Percentiles rank a stretch among this genome's conserved stretches.
Evolutionary conservation across 2,797 vertebrate species (phyloP).

Genomic region (Decapterus maruadsi): DNA sequence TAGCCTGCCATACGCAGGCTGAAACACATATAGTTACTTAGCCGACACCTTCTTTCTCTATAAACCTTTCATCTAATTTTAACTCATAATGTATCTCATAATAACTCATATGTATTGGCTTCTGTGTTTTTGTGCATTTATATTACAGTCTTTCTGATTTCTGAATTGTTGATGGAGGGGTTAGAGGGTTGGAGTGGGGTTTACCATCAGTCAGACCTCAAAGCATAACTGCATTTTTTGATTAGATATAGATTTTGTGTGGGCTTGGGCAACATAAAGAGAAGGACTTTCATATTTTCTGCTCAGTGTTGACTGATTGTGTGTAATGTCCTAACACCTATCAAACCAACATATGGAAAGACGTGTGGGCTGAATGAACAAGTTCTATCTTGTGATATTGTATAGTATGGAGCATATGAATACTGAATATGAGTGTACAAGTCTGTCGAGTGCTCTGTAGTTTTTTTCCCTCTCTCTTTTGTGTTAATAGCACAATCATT

Average conservation of each 20-base stretch:
- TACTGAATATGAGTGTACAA: neutral
- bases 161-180: neutral
- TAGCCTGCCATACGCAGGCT: neutral
- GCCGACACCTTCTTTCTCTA: slow-evolving; percentile 5
- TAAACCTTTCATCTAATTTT: slow-evolving; percentile 11
- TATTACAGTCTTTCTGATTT: slow-evolving; percentile 17
- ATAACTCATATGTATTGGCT: neutral
- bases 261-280: neutral
- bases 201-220: slow-evolving; percentile 6
- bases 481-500: neutral
- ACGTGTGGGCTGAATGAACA: neutral
- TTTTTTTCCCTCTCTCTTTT: neutral
- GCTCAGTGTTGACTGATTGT: slow-evolving; percentile 4
- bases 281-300: slow-evolving; percentile 11
- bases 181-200: neutral
- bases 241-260: slow-evolving; percentile 68
- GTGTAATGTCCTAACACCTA: neutral
- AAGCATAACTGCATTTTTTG: slow-evolving; percentile 8
- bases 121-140: slow-evolving; percentile 1
- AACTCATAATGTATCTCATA: too few relatives aligned
- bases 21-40: slow-evolving; percentile 1
- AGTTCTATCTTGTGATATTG: neutral
- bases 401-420: neutral
- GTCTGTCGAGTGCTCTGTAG: neutral
- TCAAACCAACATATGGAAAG: slow-evolving; percentile 1